These are phyloP conservation scores for Prionailurus bengalensis DNA, from an alignment of 2,113 vertebrate species.

Conservation along the genomic window DNA sequence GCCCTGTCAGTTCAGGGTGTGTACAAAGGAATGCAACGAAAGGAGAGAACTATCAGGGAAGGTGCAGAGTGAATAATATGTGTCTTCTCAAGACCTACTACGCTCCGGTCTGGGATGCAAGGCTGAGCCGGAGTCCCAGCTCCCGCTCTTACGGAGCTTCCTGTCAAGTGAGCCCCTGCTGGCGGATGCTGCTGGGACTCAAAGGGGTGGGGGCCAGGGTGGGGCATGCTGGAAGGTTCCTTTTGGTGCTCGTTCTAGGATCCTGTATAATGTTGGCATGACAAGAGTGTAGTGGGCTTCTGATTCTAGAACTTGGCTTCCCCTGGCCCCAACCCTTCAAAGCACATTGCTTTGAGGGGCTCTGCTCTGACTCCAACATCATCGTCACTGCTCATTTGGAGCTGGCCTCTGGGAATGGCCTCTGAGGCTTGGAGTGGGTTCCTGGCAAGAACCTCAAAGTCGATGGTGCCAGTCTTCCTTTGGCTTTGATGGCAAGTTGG, in stretches of 20 bases:
- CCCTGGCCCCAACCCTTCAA: neutral
- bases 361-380: neutral
- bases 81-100: neutral
- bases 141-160: neutral
- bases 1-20: neutral
- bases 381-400: neutral
- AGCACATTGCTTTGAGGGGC: neutral
- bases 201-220: neutral
- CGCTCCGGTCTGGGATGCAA: neutral
- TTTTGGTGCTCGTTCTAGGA: neutral
- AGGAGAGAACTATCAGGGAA: neutral
- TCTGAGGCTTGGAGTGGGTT: constrained; percentile 2
- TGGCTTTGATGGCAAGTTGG: neutral
- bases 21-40: neutral
- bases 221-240: neutral
- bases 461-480: neutral
- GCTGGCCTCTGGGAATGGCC: neutral
- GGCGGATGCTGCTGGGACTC: neutral
- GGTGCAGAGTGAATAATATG: neutral
- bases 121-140: neutral
- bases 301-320: neutral
- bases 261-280: neutral
- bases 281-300: neutral
- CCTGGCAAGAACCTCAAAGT: neutral
- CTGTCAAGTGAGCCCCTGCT: fast-evolving